Base-by-base conservation (phyloP, 2,888 invertebrate species). In the Dioctria linearis region DNA sequence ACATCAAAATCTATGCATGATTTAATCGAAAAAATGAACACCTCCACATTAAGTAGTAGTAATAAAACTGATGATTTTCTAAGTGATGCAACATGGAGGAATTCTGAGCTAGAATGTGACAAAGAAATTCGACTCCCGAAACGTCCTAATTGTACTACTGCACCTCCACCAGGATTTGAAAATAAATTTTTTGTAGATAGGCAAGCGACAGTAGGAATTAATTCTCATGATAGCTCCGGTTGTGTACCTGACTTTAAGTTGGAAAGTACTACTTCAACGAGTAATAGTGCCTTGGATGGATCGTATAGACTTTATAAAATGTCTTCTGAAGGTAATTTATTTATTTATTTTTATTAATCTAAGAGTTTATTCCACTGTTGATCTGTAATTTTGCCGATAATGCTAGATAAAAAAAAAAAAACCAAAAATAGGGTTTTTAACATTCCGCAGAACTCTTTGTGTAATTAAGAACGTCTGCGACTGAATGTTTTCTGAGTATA, bases 161-260 rank as follows among this genome's bases (percentile, higher is more conserved):
- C 71, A 13, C 43, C 57, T 76, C 43, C 67, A 67, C 67, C 80
- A 57, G 81, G 82, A 43, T 83, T 80, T 81, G 83, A 83, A 80
- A 83, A 82, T 82, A 83, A 83, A 79, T 75, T 83, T 25, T 83
- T 83, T 78, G 79, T 82, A 80, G 83, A 83, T 79, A 81, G 81
- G 57, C 81, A 83, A 78, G 79, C 82, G 81, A 80, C 81, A 43
- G 79, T 82, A 76, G 81, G 80, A 25, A 75, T 83, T 49, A 83
- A 82, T 80, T 63, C 80, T 11, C 75, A 81, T 57, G 81, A 82
- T 69, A n/a, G 79, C 13, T 57, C 81, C 61, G 78, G 81, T 73
- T 69, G 73, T 73, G 61, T 76, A 49, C 51, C 81, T 76, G 83
- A 83, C 80, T 83, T 69, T 80, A 83, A 83, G 75, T 80, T 82